These are phyloP conservation scores for Coregonus ussuriensis DNA, from an alignment of 2,797 vertebrate species.

Conservation along the genomic window DNA sequence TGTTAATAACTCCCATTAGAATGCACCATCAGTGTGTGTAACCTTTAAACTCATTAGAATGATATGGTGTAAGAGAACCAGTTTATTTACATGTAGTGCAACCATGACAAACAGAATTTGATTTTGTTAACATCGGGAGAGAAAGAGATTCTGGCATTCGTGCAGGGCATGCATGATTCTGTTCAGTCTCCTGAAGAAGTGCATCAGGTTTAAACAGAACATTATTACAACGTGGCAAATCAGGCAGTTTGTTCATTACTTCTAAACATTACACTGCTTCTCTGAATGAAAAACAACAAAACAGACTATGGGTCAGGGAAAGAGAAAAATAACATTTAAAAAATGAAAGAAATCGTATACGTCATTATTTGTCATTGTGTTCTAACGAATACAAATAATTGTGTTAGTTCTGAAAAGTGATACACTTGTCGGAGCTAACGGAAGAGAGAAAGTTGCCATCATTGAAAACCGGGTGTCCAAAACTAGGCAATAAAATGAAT, in stretches of 20 bases:
- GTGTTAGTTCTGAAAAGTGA: slow-evolving; percentile 17
- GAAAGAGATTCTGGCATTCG: slow-evolving; percentile 17
- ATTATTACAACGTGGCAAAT: not conserved
- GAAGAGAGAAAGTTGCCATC: not conserved
- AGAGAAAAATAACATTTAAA: not conserved
- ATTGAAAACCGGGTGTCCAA: not conserved
- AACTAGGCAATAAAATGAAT: slow-evolving; percentile 7
- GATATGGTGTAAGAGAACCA: not conserved
- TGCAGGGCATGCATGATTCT: not conserved
- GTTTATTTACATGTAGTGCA: slow-evolving; percentile 66
- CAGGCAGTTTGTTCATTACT: not conserved
- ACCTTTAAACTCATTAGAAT: not conserved
- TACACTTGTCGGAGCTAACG: slow-evolving; percentile 15
- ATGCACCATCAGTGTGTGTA: not conserved
- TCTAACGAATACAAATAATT: slow-evolving; percentile 7
- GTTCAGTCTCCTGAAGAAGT: not conserved
- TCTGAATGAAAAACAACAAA: not conserved
- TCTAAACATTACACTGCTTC: not conserved
- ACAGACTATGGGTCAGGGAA: not conserved
- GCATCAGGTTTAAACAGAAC: not conserved
- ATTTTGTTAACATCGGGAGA: not conserved
- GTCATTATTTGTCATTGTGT: not conserved
- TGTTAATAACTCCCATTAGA: not conserved
- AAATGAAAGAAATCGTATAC: not conserved
- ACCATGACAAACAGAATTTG: slow-evolving; percentile 32